A percentile compares a stretch with the other conserved stretches of the same genome.
Conservation (phyloP, 2,888 invertebrate genomes). For the Trachelus iudaicus region DNA sequence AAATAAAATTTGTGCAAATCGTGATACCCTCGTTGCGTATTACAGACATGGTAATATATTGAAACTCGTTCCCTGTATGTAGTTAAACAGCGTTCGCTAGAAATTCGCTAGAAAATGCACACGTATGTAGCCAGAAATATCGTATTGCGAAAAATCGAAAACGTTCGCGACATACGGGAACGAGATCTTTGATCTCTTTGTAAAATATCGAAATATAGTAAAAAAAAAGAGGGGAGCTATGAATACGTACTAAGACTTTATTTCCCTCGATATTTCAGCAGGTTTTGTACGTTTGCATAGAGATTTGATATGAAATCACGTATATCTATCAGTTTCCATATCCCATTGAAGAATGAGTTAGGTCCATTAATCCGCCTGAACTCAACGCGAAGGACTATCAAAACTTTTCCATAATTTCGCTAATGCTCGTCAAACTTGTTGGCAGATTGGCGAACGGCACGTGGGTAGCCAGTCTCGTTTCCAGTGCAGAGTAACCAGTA, state of each 20-base stretch:
- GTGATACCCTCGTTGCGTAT: background rate
- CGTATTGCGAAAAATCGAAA: background rate
- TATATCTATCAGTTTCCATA: background rate
- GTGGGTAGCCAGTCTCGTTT: constrained; percentile 11
- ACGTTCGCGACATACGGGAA: background rate
- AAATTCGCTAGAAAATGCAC: background rate
- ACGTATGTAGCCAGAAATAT: background rate
- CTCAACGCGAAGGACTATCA: constrained; percentile 26
- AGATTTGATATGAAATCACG: background rate
- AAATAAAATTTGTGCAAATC: background rate
- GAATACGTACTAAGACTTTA: background rate
- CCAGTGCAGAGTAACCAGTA: constrained; percentile 42
- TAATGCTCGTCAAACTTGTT: background rate
- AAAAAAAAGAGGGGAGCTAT: background rate
- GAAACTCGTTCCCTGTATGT: background rate
- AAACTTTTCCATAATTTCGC: constrained; percentile 41
- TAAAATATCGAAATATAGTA: background rate
- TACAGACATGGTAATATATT: background rate
- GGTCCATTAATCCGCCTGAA: constrained; percentile 25
- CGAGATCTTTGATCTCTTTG: background rate
- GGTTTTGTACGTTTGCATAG: background rate
- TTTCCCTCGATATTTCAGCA: background rate
- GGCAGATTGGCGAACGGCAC: background rate
- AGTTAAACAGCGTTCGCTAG: background rate
- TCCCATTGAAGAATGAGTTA: background rate